phyloP scores from a whole-genome alignment of 1,140 invertebrate species.

The Megalopta genalis region DNA sequence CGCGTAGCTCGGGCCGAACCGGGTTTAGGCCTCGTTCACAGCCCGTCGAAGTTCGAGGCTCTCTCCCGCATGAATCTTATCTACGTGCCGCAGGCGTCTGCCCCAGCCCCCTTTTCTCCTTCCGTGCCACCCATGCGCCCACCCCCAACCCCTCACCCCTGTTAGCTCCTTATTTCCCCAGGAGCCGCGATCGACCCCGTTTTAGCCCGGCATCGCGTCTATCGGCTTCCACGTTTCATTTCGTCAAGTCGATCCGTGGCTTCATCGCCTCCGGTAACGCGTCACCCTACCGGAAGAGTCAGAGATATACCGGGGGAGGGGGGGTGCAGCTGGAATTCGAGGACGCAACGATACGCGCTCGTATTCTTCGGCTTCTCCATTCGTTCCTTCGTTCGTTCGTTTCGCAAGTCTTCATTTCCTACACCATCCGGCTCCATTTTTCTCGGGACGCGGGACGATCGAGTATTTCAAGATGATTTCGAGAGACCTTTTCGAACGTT shows the following conservation, averaged over 20 bases:
- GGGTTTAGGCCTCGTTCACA: slow-evolving; percentile 59
- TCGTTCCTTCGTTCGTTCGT: slow-evolving; percentile 11
- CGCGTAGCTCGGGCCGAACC: slow-evolving; percentile 6
- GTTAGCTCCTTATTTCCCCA: slow-evolving; percentile 46
- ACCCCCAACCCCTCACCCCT: background rate
- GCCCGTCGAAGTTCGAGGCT: slow-evolving; percentile 52
- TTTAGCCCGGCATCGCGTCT: slow-evolving; percentile 53
- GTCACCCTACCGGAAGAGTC: slow-evolving; percentile 9
- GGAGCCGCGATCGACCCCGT: slow-evolving; percentile 58
- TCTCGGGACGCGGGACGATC: background rate
- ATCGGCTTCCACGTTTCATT: slow-evolving; percentile 66
- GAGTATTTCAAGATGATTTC: too few species aligned
- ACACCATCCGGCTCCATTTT: background rate
- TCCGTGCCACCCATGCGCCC: too few species aligned
- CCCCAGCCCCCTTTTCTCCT: background rate
- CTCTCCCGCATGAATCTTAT: slow-evolving; percentile 59
- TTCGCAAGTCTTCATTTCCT: slow-evolving; percentile 31
- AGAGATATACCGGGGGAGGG: background rate
- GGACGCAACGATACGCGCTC: background rate
- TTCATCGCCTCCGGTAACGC: slow-evolving; percentile 49
- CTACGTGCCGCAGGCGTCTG: slow-evolving; percentile 61
- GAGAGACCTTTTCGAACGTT: too few species aligned
- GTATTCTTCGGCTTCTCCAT: slow-evolving; percentile 16
- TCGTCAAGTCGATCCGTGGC: slow-evolving; percentile 64
- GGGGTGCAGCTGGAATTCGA: background rate